Evolutionary conservation across 2,888 invertebrate genomes (phyloP).

Genomic region (Synanthedon tipuliformis): DNA sequence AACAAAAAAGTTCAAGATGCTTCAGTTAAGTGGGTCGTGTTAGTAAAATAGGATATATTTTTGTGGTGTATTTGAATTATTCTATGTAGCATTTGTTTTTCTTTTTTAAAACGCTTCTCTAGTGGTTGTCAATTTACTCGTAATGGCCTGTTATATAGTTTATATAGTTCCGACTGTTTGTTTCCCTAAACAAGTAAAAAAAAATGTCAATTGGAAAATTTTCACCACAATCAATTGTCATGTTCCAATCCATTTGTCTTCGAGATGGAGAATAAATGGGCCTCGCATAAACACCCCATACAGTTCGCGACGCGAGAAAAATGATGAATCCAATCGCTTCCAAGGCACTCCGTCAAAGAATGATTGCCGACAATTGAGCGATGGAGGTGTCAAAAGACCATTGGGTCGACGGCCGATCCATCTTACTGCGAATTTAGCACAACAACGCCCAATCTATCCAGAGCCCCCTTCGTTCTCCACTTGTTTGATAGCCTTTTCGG

Average conservation of each 20-base stretch:
- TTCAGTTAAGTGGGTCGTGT: too few species aligned
- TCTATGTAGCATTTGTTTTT: too few species aligned
- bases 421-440: conserved; percentile 47
- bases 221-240: conserved; percentile 10
- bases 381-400: conserved; percentile 59
- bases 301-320: conserved; percentile 29
- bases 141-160: too few species aligned
- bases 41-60: too few species aligned
- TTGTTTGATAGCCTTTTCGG: too few species aligned
- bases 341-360: conserved; percentile 50
- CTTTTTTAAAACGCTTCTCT: too few species aligned
- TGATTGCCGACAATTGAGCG: conserved; percentile 60
- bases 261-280: conserved; percentile 7
- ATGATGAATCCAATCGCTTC: conserved; percentile 53
- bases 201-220: too few species aligned
- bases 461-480: conserved; percentile 12
- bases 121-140: too few species aligned
- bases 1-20: too few species aligned
- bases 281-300: conserved; percentile 6
- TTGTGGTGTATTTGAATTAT: too few species aligned
- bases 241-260: conserved; percentile 9
- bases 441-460: conserved; percentile 21
- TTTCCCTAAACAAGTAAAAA: too few species aligned
- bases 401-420: conserved; percentile 54
- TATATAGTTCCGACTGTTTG: too few species aligned